phyloP scores from a whole-genome alignment of 1,140 invertebrate genomes.

The Nixonia krombeini region DNA sequence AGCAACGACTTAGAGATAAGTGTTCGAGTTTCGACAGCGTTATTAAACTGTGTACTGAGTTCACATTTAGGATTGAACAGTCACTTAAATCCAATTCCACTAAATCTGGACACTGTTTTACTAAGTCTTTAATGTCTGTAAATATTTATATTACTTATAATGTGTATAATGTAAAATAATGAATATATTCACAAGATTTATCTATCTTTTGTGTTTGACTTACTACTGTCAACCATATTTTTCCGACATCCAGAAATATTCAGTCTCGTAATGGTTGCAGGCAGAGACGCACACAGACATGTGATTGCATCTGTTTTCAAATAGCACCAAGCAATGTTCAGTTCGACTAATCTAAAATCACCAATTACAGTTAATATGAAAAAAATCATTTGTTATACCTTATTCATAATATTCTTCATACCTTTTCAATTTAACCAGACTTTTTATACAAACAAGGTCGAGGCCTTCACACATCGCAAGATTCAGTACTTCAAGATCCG shows the following conservation, averaged over 20 bases:
- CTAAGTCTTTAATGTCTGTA: conserved; percentile 79
- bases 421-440: conserved; percentile 76
- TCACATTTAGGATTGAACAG: conserved; percentile 79
- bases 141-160: no score
- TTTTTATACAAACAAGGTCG: conserved; percentile 73
- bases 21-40: conserved; percentile 82
- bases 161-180: no score
- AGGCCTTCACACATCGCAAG: conserved; percentile 81
- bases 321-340: conserved; percentile 88
- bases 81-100: conserved; percentile 90
- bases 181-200: no score
- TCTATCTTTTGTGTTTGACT: no score
- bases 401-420: conserved; percentile 51
- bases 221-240: conserved; percentile 82
- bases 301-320: conserved; percentile 76
- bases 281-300: conserved; percentile 76
- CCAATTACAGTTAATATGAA: conserved; percentile 12
- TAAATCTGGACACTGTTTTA: conserved; percentile 79
- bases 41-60: conserved; percentile 75
- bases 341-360: conserved; percentile 76
- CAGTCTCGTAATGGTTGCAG: conserved; percentile 77
- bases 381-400: conserved; percentile 8
- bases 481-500: conserved; percentile 80
- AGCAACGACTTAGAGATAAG: conserved; percentile 87
- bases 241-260: conserved; percentile 87